Evolutionary conservation across 2,888 invertebrate genomes (phyloP), one percentile per base, ranked within the genome.

Genomic region (Andrena marginata): DNA sequence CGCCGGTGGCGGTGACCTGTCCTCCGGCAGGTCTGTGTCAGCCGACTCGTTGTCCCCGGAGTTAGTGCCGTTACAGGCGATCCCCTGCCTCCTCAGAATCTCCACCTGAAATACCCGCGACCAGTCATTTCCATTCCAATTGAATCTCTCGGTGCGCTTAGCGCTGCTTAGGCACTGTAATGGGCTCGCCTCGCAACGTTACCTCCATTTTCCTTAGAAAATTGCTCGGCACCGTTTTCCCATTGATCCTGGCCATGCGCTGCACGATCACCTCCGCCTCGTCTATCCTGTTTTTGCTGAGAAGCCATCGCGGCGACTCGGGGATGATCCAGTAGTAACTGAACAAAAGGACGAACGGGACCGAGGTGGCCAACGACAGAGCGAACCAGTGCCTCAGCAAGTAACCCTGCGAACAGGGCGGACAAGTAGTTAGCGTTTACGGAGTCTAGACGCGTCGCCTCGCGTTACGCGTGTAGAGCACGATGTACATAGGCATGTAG

Each of bases 231-330:
- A 96, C 93, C 4, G 93, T 93, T 71, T 95, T 95, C 13, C 95
- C 95, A 87, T 97, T 97, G 86, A 95, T 95, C 86, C 93, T 95
- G 0, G 96, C 97, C 89, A 96, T 95, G 82, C 95, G 95, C 80
- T 95, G 95, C 3, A 96, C 94, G 6, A 96, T 96, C 68, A 95
- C 95, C 88, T 96, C 96, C 0, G 96, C 97, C 86, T 96, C 96
- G 71, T 96, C 96, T 85, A 96, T 95, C 62, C 96, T 94, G 31
- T 96, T 96, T 88, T 96, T 95, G 31, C 96, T 95, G 6, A 96
- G 95, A 26, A 96, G 93, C 96, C 97, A 97, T 82, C 97, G 94
- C 2, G 96, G 96, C 64, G 96, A 96, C 91, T 97, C 97, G 8
- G 96, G 96, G 84, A 96, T 95, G 56, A 96, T 94, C 96, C 96